phyloP scores from a whole-genome alignment of 2,888 invertebrate genomes.

The Bedellia somnulentella region DNA sequence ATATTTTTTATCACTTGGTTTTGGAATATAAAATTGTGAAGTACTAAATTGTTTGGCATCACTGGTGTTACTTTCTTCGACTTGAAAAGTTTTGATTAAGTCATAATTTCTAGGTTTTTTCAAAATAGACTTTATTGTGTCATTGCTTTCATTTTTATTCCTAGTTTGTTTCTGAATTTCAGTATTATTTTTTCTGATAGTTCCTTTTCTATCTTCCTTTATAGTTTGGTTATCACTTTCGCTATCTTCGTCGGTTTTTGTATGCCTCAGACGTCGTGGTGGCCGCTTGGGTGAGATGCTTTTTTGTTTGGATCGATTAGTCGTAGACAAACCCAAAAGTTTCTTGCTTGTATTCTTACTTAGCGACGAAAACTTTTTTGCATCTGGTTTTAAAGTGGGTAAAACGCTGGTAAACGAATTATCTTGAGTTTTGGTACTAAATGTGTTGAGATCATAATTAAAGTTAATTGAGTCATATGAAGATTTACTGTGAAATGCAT shows the following conservation, averaged over 20 bases:
- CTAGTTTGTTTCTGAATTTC: slow-evolving; percentile 26
- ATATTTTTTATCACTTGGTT: slow-evolving; percentile 40
- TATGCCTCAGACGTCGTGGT: slow-evolving; percentile 56
- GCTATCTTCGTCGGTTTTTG: slow-evolving; percentile 48
- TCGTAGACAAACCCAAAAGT: slow-evolving; percentile 22
- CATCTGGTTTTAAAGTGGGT: slow-evolving; percentile 50
- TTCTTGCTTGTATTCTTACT: slow-evolving; percentile 39
- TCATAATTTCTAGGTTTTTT: slow-evolving; percentile 57
- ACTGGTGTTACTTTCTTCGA: no score
- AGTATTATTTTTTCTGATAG: slow-evolving; percentile 22
- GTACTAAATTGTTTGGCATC: slow-evolving; percentile 26
- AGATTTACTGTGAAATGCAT: no score
- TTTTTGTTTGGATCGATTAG: slow-evolving; percentile 43
- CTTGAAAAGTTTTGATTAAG: slow-evolving; percentile 12
- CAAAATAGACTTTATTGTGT: slow-evolving; percentile 62
- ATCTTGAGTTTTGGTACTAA: slow-evolving; percentile 33
- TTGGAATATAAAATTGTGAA: slow-evolving; percentile 67
- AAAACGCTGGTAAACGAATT: slow-evolving; percentile 28
- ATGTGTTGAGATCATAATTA: slow-evolving; percentile 46
- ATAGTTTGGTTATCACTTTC: slow-evolving; percentile 49
- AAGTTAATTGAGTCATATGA: slow-evolving; percentile 44
- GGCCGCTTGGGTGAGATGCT: slow-evolving; percentile 65
- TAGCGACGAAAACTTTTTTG: slow-evolving; percentile 29
- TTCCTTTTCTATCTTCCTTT: slow-evolving; percentile 30
- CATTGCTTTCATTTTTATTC: slow-evolving; percentile 31